Evolutionary conservation across 1,140 invertebrate genomes (phyloP).

Genomic region (Drosophila pachea): DNA sequence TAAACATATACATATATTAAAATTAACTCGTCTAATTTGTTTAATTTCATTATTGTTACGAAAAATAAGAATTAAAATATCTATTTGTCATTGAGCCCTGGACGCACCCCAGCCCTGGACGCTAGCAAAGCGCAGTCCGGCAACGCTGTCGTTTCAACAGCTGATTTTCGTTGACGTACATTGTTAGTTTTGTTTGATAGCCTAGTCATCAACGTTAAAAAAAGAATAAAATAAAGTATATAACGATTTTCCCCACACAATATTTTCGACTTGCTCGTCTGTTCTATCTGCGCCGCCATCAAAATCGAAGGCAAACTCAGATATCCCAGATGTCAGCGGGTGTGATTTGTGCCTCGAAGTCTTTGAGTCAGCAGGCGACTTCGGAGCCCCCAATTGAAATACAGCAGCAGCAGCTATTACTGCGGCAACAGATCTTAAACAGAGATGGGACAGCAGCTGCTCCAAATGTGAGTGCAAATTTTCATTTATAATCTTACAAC

Average conservation of each 20-base stretch:
- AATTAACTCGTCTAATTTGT: neutral
- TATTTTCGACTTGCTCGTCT: neutral
- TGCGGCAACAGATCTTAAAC: slow-evolving; percentile 7
- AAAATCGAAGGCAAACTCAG: neutral
- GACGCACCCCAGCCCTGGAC: slow-evolving; percentile 14
- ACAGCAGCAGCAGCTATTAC: slow-evolving; percentile 27
- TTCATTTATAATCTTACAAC: neutral
- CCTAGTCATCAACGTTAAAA: neutral
- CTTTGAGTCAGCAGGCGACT: neutral
- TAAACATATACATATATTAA: neutral
- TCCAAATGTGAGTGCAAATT: slow-evolving; percentile 15
- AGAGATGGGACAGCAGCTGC: neutral
- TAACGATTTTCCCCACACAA: slow-evolving; percentile 8
- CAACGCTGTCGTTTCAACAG: slow-evolving; percentile 29
- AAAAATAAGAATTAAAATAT: too few species aligned
- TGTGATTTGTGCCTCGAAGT: neutral
- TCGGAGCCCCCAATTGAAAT: neutral
- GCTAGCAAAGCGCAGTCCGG: neutral
- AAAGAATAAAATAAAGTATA: neutral
- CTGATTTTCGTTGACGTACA: slow-evolving; percentile 10
- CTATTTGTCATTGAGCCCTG: too few species aligned
- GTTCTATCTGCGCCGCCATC: neutral
- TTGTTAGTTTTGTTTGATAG: neutral
- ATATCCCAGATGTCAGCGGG: slow-evolving; percentile 4
- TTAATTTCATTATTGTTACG: neutral